A percentile compares a stretch with the other conserved stretches of the same genome.
These are phyloP conservation scores for Ectemnius continuus DNA, from an alignment of 2,888 invertebrate genomes.

Conservation along the genomic window DNA sequence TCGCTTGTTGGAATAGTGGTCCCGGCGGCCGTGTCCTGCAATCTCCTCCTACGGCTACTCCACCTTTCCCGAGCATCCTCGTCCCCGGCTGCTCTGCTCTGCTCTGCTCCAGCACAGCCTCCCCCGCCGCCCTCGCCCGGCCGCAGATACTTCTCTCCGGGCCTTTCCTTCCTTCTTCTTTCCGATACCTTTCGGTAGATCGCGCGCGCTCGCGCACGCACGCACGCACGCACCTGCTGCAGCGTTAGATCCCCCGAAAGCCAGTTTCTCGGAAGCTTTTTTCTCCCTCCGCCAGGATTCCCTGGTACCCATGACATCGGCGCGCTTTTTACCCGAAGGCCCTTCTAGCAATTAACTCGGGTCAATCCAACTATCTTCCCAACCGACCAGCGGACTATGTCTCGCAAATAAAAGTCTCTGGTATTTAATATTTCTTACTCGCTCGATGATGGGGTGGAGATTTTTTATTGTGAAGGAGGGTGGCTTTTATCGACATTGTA, in stretches of 20 bases:
- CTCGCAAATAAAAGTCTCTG: too few species aligned
- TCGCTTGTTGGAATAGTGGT: slow-evolving; percentile 67
- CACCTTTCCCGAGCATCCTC: slow-evolving; percentile 43
- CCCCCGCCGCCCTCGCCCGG: slow-evolving; percentile 45
- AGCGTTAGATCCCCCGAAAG: slow-evolving; percentile 56
- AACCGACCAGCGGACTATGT: too few species aligned
- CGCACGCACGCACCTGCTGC: slow-evolving; percentile 65
- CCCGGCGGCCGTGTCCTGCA: slow-evolving; percentile 57
- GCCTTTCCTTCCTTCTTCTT: slow-evolving; percentile 55
- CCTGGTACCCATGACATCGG: slow-evolving; percentile 25
- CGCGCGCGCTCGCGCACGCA: too few species aligned
- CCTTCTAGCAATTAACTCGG: slow-evolving; percentile 43
- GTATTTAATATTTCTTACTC: too few species aligned
- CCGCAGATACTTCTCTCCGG: slow-evolving; percentile 23
- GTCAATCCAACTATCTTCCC: neutral
- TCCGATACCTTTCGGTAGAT: slow-evolving; percentile 53
- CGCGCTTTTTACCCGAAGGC: slow-evolving; percentile 38
- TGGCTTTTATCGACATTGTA: too few species aligned
- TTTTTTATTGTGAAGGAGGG: too few species aligned
- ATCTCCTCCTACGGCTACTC: slow-evolving; percentile 60
- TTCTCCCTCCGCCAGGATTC: slow-evolving; percentile 45
- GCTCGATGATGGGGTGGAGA: too few species aligned
- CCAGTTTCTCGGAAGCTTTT: slow-evolving; percentile 36
- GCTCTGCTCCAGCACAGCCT: slow-evolving; percentile 33
- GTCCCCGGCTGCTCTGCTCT: slow-evolving; percentile 35